These are phyloP conservation scores for Setipinna tenuifilis DNA, from an alignment of 2,797 vertebrate genomes.

Conservation along the genomic window DNA sequence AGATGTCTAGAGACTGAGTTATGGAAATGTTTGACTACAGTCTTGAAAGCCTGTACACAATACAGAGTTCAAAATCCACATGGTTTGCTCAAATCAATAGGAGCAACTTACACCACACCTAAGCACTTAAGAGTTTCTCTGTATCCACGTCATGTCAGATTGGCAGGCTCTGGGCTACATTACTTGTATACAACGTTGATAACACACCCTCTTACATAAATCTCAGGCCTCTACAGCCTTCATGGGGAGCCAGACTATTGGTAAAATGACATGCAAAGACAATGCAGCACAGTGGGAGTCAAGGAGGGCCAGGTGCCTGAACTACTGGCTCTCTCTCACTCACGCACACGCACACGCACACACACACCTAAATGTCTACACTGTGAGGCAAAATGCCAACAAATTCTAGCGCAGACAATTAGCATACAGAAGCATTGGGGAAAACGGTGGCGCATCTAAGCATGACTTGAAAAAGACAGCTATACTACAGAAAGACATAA, in stretches of 20 bases:
- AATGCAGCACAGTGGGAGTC: background rate
- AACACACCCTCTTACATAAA: background rate
- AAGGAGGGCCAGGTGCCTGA: background rate
- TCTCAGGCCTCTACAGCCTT: background rate
- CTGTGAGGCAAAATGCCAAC: background rate
- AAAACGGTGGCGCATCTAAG: background rate
- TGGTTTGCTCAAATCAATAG: background rate
- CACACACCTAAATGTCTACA: background rate
- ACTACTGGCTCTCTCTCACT: background rate
- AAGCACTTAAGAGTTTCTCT: background rate
- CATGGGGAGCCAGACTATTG: background rate
- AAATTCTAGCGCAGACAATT: background rate
- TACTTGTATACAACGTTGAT: background rate
- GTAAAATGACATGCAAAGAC: background rate
- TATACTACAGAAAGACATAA: background rate
- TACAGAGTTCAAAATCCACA: background rate
- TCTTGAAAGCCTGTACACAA: background rate
- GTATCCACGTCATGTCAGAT: background rate
- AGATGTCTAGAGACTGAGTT: background rate
- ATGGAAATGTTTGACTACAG: background rate
- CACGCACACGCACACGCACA: background rate
- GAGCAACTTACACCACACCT: background rate
- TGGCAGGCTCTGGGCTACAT: background rate
- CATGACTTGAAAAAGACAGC: background rate
- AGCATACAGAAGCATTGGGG: background rate